Evolutionary conservation across 2,888 invertebrate genomes (phyloP), one percentile per base, ranked within the genome.

Genomic region (Xestia rhomboidea): DNA sequence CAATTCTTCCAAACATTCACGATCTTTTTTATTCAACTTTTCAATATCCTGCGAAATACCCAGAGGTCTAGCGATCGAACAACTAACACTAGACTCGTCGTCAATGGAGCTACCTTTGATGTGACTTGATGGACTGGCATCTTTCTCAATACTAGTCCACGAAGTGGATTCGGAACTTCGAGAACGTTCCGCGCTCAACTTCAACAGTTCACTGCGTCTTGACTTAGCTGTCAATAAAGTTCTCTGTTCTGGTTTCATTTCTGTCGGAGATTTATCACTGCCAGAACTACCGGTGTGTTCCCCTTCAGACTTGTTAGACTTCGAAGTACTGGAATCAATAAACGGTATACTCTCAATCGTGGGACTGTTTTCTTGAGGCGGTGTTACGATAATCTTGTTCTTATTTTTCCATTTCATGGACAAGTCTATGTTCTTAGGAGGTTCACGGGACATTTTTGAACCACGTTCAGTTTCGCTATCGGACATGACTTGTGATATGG

Each of bases 111-210:
- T 97, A 66, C 98, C 98, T 92, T 98, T 98, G 79, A 97, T 97
- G 78, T 97, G 96, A 87, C 97, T 96, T 2, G 96, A 97, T 18
- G 98, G 97, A 89, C 98, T 98, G 0, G 96, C 95, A 90, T 98
- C 98, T 92, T 98, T 98, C 91, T 98, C 98, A n/a, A 98, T 97
- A 89, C 98, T 98, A 0, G 98, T 98, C 98, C 98, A 98, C 0
- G 98, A 98, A 51, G 97, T 97, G 0, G 98, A 98, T 90, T 98
- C 98, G 4, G 98, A 98, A 89, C 98, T 98, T 86, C 97, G 97
- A 1, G 98, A 98, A 79, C 98, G 97, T 91, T 98, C 98, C 1
- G 98, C 97, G 86, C 98, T 98, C 41, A 98, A 93, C 90, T 98
- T 98, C 7, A 97, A 93, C 67, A 97, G 91, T 89, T 97, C 97